Evolutionary conservation across 2,888 invertebrate genomes (phyloP).

Genomic region (Phaonia tiefii): DNA sequence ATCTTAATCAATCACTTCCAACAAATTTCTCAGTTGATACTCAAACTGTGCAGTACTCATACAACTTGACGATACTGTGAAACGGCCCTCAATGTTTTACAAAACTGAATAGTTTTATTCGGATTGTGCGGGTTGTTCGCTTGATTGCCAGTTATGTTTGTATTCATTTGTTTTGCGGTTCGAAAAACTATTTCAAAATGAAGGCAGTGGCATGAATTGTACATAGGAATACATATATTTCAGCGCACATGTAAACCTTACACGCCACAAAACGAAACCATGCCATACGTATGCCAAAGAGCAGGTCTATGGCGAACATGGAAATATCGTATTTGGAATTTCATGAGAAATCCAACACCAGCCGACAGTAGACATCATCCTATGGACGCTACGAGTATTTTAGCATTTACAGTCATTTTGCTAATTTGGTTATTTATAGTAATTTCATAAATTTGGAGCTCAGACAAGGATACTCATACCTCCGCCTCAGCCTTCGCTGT

Average conservation of each 20-base stretch:
- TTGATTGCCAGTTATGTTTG: constrained; percentile 58
- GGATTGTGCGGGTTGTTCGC: constrained; percentile 26
- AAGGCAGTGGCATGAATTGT: constrained; percentile 44
- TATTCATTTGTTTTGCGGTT: constrained; percentile 65
- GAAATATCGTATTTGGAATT: constrained; percentile 37
- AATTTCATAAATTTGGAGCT: constrained; percentile 79
- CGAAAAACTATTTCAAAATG: constrained; percentile 54
- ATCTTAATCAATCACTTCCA: too few relatives aligned
- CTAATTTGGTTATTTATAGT: constrained; percentile 75
- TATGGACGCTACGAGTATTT: constrained; percentile 28
- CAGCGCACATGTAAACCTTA: too few relatives aligned
- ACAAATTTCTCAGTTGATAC: too few relatives aligned
- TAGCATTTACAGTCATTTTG: constrained; percentile 61
- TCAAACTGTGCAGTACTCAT: constrained; percentile 2
- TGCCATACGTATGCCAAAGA: constrained; percentile 51
- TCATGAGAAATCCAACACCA: constrained; percentile 67
- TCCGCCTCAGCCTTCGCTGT: constrained; percentile 49
- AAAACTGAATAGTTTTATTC: constrained; percentile 18
- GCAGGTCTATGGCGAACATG: constrained; percentile 10
- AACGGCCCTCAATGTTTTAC: not conserved
- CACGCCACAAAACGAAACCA: constrained; percentile 63
- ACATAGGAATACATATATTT: constrained; percentile 49
- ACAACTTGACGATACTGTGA: constrained; percentile 16
- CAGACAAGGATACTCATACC: constrained; percentile 75
- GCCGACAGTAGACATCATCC: constrained; percentile 52